phyloP scores from a whole-genome alignment of 1,140 invertebrate genomes.

The Maniola jurtina region DNA sequence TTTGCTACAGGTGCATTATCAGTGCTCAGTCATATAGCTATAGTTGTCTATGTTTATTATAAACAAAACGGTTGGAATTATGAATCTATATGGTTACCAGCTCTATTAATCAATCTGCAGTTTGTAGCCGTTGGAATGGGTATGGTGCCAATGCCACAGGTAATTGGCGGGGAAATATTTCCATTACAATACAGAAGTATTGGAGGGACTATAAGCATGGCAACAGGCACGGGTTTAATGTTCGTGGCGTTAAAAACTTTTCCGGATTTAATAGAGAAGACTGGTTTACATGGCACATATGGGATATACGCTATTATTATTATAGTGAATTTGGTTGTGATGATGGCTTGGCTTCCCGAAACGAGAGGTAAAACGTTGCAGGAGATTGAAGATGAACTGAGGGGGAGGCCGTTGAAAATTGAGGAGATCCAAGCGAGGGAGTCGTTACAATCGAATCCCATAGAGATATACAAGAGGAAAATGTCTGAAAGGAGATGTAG shows the following conservation, averaged over 20 bases:
- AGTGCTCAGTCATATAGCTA: slow-evolving; percentile 41
- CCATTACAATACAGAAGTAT: slow-evolving; percentile 53
- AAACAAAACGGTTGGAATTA: slow-evolving; percentile 33
- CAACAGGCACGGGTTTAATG: slow-evolving; percentile 27
- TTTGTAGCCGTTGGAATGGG: slow-evolving; percentile 50
- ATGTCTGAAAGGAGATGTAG: slow-evolving; percentile 40
- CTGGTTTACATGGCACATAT: slow-evolving; percentile 50
- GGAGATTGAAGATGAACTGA: slow-evolving; percentile 60
- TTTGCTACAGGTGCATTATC: slow-evolving; percentile 41
- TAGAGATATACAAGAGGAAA: slow-evolving; percentile 42
- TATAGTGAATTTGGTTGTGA: slow-evolving; percentile 37
- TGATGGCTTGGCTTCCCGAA: slow-evolving; percentile 54
- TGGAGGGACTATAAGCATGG: slow-evolving; percentile 46
- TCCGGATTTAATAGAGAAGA: slow-evolving; percentile 33
- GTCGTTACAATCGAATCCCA: slow-evolving; percentile 38
- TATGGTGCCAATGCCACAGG: slow-evolving; percentile 53
- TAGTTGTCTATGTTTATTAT: slow-evolving; percentile 46
- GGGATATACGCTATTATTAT: slow-evolving; percentile 42
- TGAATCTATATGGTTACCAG: slow-evolving; percentile 50
- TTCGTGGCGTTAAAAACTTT: slow-evolving; percentile 42
- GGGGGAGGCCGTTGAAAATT: slow-evolving; percentile 40
- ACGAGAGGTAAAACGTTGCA: slow-evolving; percentile 59
- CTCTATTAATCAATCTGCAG: slow-evolving; percentile 51
- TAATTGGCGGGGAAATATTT: slow-evolving; percentile 58
- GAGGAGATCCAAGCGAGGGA: slow-evolving; percentile 42